Conservation (phyloP, 2,113 vertebrate species). For the Capreolus pygargus region DNA sequence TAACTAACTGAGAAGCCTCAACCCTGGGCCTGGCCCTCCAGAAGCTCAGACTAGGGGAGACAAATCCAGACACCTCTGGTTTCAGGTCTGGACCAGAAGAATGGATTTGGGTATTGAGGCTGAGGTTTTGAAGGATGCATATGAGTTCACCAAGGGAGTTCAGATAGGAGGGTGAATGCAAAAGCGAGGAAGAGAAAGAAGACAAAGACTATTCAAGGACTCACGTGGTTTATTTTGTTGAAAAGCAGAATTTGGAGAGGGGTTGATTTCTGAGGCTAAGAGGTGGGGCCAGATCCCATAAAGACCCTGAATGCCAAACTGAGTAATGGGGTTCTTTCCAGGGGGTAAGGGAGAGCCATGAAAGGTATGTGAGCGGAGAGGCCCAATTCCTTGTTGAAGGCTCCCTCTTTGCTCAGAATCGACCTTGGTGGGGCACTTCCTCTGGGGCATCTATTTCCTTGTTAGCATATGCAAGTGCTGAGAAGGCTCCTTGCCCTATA, state of each 20-base stretch:
- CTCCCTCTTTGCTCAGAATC: background rate
- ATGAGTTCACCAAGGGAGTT: background rate
- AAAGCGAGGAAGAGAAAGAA: background rate
- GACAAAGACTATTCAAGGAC: background rate
- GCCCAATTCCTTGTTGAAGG: background rate
- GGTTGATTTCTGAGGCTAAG: background rate
- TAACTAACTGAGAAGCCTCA: background rate
- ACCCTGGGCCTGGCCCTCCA: no score
- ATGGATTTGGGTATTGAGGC: background rate
- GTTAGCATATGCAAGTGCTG: background rate
- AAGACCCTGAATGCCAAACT: background rate
- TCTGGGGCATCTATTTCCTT: background rate
- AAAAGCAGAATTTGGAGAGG: background rate
- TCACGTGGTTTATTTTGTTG: background rate
- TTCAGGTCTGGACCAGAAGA: background rate
- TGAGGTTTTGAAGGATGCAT: background rate
- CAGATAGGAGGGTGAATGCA: background rate
- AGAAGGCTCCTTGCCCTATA: background rate
- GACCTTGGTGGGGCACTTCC: background rate
- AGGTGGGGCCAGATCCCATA: background rate
- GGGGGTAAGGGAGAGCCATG: background rate
- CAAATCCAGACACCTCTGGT: background rate
- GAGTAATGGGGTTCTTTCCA: background rate
- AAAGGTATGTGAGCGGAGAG: background rate
- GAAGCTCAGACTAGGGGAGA: background rate